phyloP scores from a whole-genome alignment of 2,113 vertebrate species.

The Pseudorasbora parva region DNA sequence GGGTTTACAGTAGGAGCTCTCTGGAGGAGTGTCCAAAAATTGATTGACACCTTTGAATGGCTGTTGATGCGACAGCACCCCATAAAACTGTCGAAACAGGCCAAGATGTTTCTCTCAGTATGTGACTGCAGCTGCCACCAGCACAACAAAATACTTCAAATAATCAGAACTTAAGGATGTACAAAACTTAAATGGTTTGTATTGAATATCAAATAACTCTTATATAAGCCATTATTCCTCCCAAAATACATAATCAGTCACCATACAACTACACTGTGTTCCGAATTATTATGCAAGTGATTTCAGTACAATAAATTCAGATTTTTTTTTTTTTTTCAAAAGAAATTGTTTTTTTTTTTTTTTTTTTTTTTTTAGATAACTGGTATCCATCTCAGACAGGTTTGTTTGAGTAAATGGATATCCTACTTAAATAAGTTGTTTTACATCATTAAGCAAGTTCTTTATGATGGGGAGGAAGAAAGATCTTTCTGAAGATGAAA shows the following conservation, averaged over 20 bases:
- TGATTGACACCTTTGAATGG: constrained; percentile 36
- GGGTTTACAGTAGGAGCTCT: neutral
- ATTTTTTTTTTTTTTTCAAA: too few species aligned
- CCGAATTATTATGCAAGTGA: too few species aligned
- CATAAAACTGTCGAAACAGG: constrained; percentile 43
- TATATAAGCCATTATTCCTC: neutral
- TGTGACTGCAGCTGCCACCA: constrained; percentile 4
- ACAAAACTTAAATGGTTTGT: neutral
- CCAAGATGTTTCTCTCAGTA: constrained; percentile 24
- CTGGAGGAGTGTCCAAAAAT: constrained; percentile 16
- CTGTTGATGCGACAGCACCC: constrained; percentile 22
- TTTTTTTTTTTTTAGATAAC: too few species aligned
- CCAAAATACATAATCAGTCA: neutral
- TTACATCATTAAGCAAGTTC: too few species aligned
- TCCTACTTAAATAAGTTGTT: too few species aligned
- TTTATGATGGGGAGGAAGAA: too few species aligned
- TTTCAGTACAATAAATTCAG: too few species aligned
- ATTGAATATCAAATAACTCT: neutral
- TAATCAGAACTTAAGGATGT: neutral
- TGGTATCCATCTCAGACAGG: too few species aligned
- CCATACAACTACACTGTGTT: too few species aligned
- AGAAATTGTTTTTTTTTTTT: too few species aligned
- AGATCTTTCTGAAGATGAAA: too few species aligned
- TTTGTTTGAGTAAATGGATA: too few species aligned
- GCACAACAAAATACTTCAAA: neutral